Base-by-base conservation (phyloP, 2,888 invertebrate genomes). In the Periphyllus acericola region DNA sequence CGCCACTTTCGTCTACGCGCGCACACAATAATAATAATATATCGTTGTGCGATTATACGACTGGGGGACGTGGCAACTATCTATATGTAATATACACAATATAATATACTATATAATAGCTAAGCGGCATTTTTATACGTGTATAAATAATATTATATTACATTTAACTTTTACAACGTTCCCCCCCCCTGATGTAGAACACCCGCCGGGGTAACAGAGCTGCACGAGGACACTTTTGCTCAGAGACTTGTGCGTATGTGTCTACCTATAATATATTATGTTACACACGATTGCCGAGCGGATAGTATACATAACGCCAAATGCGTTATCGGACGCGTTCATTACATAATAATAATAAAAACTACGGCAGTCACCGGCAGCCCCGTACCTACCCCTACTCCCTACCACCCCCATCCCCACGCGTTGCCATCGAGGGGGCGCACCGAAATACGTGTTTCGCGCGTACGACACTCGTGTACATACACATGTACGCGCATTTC, bases 1-100 rank as follows among this genome's bases (percentile, higher is more conserved):
- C 32, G 29, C 60, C 60, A 75, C 83, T 83, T 75, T 75, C 29
- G 60, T 66, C 60, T 21, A 17, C 29, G 14, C 83, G 40, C 60
- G 40, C 74, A 83, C 74, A 83, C 19, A 75, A 75, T 29, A 46
- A 75, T 55, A n/a, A 55, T 60, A 60, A 21, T 60, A 60, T 60
- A 83, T 60, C 40, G 74, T 60, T 40, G 74, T 60, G 32, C 74
- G 60, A 40, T 75, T 74, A 46, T 46, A 46, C 14, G 46, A 46
- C 46, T 5, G 8, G 46, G 46, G 46, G 46, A 46, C 46, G 46
- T 46, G 9, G 29, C 81, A 71, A 71, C 36, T 46, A 46, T 46
- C 46, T 14, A 46, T 46, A 46, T 14, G 14, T 46, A 46, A 1
- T 46, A 46, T 46, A 46, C 14, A 46, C n/a, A n/a, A n/a, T n/a